These are phyloP conservation scores for Dermatemys mawii DNA, from an alignment of 2,113 vertebrate genomes.

Conservation along the genomic window DNA sequence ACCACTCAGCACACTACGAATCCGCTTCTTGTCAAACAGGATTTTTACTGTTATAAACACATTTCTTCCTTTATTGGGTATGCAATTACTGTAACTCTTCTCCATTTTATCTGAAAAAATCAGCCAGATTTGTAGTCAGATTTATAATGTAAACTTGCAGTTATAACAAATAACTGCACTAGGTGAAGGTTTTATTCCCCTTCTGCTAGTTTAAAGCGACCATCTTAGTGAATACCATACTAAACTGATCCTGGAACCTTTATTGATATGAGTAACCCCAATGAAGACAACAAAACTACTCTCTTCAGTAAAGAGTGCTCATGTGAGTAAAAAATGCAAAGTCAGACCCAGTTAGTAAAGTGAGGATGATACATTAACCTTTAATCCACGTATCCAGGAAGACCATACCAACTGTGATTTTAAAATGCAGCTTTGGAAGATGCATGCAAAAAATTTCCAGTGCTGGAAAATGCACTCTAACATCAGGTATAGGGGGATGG, in stretches of 20 bases:
- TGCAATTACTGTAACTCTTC: conserved; percentile 36
- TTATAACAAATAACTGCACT: neutral
- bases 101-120: conserved; percentile 53
- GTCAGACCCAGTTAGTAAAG: neutral
- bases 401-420: neutral
- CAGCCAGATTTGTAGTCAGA: conserved; percentile 58
- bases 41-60: conserved; percentile 41
- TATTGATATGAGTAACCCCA: neutral
- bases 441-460: neutral
- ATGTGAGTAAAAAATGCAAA: neutral
- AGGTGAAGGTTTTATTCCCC: neutral
- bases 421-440: neutral
- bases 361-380: neutral
- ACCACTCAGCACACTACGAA: conserved; percentile 12
- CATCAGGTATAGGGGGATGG: neutral
- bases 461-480: neutral
- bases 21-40: conserved; percentile 13
- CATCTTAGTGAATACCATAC: neutral
- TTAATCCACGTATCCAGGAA: neutral
- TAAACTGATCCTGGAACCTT: neutral
- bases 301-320: neutral
- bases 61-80: conserved; percentile 17
- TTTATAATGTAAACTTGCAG: conserved; percentile 37
- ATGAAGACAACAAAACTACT: neutral
- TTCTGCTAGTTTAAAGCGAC: neutral